Conservation (phyloP, 23 tunicate species). For the Diplosoma virens region DNA sequence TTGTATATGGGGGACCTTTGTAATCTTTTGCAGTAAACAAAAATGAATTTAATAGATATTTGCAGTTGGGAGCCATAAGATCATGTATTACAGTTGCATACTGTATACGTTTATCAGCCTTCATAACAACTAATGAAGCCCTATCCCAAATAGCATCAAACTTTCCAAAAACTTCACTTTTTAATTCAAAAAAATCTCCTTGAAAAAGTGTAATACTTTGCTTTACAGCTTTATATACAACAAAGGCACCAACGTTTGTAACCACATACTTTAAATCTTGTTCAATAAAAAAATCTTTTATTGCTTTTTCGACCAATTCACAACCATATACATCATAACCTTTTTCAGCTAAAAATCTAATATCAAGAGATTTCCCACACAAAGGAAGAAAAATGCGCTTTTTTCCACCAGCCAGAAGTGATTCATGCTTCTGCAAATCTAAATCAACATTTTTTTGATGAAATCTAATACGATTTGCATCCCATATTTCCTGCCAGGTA, state of each 20-base stretch:
- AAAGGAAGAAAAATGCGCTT: constrained; percentile 60
- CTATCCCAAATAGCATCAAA: constrained; percentile 73
- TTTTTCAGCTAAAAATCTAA: constrained; percentile 56
- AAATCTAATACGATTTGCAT: too few relatives aligned
- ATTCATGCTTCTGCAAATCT: too few relatives aligned
- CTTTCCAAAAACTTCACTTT: constrained; percentile 26
- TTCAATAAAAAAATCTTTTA: constrained; percentile 45
- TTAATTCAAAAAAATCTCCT: constrained; percentile 59
- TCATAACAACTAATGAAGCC: constrained; percentile 58
- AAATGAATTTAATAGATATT: too few relatives aligned
- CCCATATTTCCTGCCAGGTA: too few relatives aligned
- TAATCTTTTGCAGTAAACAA: constrained; percentile 3
- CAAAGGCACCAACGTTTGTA: neutral
- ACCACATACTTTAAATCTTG: constrained; percentile 2
- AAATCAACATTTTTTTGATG: too few relatives aligned
- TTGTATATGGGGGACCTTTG: neutral
- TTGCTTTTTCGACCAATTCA: constrained; percentile 53
- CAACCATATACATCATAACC: constrained; percentile 73
- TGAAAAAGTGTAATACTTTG: constrained; percentile 51
- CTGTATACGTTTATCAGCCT: constrained; percentile 4
- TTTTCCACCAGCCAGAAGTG: too few relatives aligned
- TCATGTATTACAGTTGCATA: constrained; percentile 32
- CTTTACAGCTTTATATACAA: constrained; percentile 29
- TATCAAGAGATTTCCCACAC: constrained; percentile 82
- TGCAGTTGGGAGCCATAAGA: constrained; percentile 15